Evolutionary conservation across 2,888 invertebrate species (phyloP).

Genomic region (Liopterus haemorrhoidalis): DNA sequence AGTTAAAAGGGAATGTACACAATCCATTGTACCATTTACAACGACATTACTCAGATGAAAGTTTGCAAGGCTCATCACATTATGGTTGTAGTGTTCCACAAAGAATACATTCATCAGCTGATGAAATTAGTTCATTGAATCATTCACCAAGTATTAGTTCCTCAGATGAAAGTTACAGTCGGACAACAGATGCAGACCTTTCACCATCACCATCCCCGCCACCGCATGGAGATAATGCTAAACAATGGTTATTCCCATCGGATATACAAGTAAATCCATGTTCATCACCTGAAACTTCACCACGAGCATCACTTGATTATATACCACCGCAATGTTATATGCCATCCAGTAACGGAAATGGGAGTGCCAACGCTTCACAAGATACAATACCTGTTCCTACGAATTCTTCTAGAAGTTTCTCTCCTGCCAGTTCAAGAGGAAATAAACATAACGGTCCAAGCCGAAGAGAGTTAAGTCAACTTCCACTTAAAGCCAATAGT

Average conservation of each 20-base stretch:
- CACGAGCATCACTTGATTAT: conserved; percentile 48
- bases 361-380: conserved; percentile 21
- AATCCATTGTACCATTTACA: conserved; percentile 49
- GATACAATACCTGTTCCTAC: conserved; percentile 22
- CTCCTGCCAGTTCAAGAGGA: conserved; percentile 32
- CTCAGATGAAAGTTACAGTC: conserved; percentile 77
- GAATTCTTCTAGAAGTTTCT: conserved; percentile 35
- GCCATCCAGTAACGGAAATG: conserved; percentile 28
- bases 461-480: conserved; percentile 21
- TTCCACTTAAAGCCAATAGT: conserved; percentile 21
- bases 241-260: conserved; percentile 58
- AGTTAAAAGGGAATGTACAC: conserved; percentile 33
- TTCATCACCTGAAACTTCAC: conserved; percentile 46
- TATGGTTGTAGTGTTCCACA: conserved; percentile 46
- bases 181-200: conserved; percentile 68
- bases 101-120: conserved; percentile 70
- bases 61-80: conserved; percentile 49
- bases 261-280: conserved; percentile 54
- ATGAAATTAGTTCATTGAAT: conserved; percentile 74
- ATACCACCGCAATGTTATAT: conserved; percentile 49
- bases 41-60: conserved; percentile 63
- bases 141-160: conserved; percentile 78
- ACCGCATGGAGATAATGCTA: conserved; percentile 43
- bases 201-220: conserved; percentile 50
- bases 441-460: conserved; percentile 14